Evolutionary conservation across 1,140 invertebrate genomes (phyloP).

Genomic region (Ceratina calcarata): DNA sequence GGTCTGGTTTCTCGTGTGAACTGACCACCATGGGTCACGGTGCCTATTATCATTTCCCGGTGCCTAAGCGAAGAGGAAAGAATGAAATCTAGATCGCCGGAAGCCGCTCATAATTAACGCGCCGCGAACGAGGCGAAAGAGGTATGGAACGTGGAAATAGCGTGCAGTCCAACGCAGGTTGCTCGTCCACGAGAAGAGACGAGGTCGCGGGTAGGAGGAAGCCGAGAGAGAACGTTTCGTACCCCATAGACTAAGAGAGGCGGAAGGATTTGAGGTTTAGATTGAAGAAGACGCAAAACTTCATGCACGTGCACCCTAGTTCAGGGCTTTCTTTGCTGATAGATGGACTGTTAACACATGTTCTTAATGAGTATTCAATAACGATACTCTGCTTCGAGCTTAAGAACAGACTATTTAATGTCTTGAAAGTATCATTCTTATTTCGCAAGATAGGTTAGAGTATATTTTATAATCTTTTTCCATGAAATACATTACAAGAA

Average conservation of each 20-base stretch:
- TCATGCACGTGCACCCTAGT: constrained; percentile 62
- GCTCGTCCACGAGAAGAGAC: background rate
- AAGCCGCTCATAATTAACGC: constrained; percentile 80
- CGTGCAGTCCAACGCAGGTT: constrained; percentile 18
- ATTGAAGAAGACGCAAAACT: constrained; percentile 27
- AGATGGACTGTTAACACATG: too few relatives aligned
- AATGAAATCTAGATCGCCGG: constrained; percentile 82
- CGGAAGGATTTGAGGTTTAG: background rate
- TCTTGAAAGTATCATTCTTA: too few relatives aligned
- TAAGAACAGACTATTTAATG: too few relatives aligned
- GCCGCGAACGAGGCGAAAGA: constrained; percentile 56
- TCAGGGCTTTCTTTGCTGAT: background rate
- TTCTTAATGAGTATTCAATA: too few relatives aligned
- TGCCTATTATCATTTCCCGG: constrained; percentile 80
- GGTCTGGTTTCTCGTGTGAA: constrained; percentile 80
- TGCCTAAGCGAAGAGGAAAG: constrained; percentile 73
- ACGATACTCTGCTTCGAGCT: too few relatives aligned
- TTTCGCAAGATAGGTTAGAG: too few relatives aligned
- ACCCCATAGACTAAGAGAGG: too few relatives aligned
- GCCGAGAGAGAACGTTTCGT: constrained; percentile 17
- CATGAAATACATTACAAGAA: too few relatives aligned
- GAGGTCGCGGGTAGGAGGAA: constrained; percentile 35
- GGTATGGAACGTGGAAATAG: constrained; percentile 28
- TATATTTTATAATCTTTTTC: too few relatives aligned
- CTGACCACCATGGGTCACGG: constrained; percentile 81